Percentiles rank a stretch among this genome's conserved stretches.
Conservation (phyloP, 64 coral and sea anemone species). For the Pocillopora damicornis region DNA sequence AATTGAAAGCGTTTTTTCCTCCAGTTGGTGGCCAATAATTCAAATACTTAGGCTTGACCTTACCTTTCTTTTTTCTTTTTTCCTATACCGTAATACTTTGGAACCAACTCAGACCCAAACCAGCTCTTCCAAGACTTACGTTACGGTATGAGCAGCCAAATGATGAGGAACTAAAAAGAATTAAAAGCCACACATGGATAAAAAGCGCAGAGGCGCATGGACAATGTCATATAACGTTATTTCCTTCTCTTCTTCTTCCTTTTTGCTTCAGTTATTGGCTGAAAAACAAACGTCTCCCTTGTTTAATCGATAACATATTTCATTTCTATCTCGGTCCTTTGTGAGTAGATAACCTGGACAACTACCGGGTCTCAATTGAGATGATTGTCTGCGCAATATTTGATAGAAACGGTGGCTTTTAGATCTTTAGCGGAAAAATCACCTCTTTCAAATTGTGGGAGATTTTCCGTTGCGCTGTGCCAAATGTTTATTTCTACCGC, state of each 20-base stretch:
- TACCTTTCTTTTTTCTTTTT: too few relatives aligned
- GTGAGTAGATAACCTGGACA: background rate
- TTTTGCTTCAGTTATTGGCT: background rate
- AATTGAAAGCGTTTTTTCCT: too few relatives aligned
- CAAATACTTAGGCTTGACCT: too few relatives aligned
- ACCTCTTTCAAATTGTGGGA: background rate
- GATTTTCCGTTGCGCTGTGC: background rate
- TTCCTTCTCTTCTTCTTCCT: background rate
- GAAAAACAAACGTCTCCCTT: background rate
- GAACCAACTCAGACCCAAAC: too few relatives aligned
- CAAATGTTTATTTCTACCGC: background rate
- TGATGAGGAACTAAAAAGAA: too few relatives aligned
- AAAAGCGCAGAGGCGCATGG: too few relatives aligned
- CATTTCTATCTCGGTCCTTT: background rate
- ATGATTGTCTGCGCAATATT: background rate
- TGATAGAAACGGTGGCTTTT: background rate
- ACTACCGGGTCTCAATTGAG: background rate
- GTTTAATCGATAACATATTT: conserved; percentile 1
- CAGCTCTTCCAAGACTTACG: too few relatives aligned
- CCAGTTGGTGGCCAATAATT: too few relatives aligned
- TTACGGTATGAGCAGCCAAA: too few relatives aligned
- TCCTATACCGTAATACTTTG: too few relatives aligned
- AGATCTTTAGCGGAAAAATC: background rate
- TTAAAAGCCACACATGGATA: too few relatives aligned
- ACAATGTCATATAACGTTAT: background rate